Conservation (phyloP, 2,888 invertebrate species). For the Sycophila texana region DNA sequence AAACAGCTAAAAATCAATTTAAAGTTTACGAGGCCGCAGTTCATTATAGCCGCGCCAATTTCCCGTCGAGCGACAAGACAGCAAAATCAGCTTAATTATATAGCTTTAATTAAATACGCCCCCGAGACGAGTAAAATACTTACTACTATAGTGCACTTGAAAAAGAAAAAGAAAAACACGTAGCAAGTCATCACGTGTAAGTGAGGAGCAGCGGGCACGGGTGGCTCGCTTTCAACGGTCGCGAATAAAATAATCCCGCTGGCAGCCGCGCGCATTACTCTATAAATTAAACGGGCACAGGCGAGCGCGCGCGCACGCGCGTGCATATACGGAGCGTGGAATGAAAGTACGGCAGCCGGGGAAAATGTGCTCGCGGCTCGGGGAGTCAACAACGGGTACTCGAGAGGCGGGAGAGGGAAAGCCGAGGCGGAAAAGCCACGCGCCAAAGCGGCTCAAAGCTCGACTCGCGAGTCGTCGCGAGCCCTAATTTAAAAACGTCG, state of each 20-base stretch:
- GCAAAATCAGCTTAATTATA: no score
- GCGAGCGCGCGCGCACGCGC: background rate
- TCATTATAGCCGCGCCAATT: no score
- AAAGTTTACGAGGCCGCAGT: no score
- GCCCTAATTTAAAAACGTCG: slow-evolving; percentile 42
- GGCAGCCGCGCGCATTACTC: slow-evolving; percentile 38
- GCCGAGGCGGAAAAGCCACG: slow-evolving; percentile 1
- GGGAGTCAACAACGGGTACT: background rate
- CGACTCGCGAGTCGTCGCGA: background rate
- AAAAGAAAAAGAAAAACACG: background rate
- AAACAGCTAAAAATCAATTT: no score
- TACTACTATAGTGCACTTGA: background rate
- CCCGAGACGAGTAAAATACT: no score
- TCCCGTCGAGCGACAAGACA: no score
- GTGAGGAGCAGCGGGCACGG: slow-evolving; percentile 46
- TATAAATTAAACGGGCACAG: slow-evolving; percentile 44
- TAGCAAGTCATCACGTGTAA: slow-evolving; percentile 16
- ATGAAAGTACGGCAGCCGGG: slow-evolving; percentile 12
- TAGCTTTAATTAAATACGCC: no score
- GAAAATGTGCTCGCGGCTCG: background rate
- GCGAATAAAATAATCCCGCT: slow-evolving; percentile 47
- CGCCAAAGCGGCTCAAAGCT: background rate
- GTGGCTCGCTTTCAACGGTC: no score
- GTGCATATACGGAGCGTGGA: background rate
- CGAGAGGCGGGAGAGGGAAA: background rate